Conservation (phyloP, 2,888 invertebrate species). For the Rhamnusium bicolor region DNA sequence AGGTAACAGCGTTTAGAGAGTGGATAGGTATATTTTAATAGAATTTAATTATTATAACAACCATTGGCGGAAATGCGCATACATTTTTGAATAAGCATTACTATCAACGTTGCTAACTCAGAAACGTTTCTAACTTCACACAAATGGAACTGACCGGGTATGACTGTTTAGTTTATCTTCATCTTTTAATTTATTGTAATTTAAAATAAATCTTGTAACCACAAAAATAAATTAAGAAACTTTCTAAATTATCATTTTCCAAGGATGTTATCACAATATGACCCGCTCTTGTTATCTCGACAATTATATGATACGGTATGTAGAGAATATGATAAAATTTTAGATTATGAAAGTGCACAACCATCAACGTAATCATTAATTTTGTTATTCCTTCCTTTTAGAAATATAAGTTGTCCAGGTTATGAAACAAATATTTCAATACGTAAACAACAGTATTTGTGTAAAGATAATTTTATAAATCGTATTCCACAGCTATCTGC, state of each 20-base stretch:
- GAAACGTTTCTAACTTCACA: too few relatives aligned
- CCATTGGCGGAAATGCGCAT: too few relatives aligned
- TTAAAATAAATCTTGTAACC: too few relatives aligned
- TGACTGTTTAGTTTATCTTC: too few relatives aligned
- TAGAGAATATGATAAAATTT: neutral
- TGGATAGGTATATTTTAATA: too few relatives aligned
- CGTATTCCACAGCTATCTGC: neutral
- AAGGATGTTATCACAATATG: neutral
- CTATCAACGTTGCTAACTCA: too few relatives aligned
- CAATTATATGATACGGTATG: neutral
- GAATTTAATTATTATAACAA: too few relatives aligned
- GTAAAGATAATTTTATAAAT: neutral
- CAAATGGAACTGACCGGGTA: too few relatives aligned
- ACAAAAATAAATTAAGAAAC: too few relatives aligned
- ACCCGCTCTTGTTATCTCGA: neutral
- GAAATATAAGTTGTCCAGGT: neutral
- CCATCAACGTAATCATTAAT: neutral
- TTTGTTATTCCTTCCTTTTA: neutral
- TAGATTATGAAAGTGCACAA: neutral
- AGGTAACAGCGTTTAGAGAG: too few relatives aligned
- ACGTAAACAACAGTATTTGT: neutral
- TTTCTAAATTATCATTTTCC: neutral
- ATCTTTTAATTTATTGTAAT: too few relatives aligned
- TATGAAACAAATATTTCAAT: neutral
- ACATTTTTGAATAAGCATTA: too few relatives aligned